Percentiles rank a stretch among this genome's conserved stretches.
Evolutionary conservation across 2,797 vertebrate genomes (phyloP).

Genomic region (Pelodytes ibericus): DNA sequence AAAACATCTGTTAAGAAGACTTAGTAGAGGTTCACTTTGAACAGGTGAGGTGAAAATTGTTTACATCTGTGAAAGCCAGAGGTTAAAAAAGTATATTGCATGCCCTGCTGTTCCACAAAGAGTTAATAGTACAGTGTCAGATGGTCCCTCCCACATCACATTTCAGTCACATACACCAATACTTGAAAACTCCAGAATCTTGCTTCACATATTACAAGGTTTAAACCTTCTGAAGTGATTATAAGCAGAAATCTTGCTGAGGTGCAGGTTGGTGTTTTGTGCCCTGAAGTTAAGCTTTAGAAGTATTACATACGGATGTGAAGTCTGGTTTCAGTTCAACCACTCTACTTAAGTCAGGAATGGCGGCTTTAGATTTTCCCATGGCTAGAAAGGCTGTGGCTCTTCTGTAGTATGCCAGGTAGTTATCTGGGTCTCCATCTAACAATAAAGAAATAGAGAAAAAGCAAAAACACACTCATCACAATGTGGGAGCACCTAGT

Average conservation of each 20-base stretch:
- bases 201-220: conserved; percentile 16
- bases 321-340: conserved; percentile 97
- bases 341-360: conserved; percentile 93
- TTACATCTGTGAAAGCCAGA: too few species aligned
- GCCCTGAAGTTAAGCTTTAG: conserved; percentile 29
- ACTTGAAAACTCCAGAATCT: conserved; percentile 5
- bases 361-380: conserved; percentile 97
- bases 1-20: too few species aligned
- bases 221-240: conserved; percentile 31
- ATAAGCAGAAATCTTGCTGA: conserved; percentile 11
- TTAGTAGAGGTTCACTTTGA: too few species aligned
- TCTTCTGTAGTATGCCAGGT: conserved; percentile 94
- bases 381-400: conserved; percentile 95
- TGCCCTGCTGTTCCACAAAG: background rate
- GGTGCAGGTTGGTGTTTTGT: conserved; percentile 6
- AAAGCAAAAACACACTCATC: conserved; percentile 3
- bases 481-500: background rate
- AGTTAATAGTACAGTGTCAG: background rate
- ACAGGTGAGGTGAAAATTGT: too few species aligned
- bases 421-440: conserved; percentile 95
- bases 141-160: background rate
- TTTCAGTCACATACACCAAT: conserved; percentile 21
- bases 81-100: too few species aligned
- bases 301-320: conserved; percentile 85
- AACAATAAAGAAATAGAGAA: conserved; percentile 55